A percentile compares a stretch with the other conserved stretches of the same genome.
phyloP scores from a whole-genome alignment of 2,113 vertebrate genomes.

The Pantherophis guttatus region DNA sequence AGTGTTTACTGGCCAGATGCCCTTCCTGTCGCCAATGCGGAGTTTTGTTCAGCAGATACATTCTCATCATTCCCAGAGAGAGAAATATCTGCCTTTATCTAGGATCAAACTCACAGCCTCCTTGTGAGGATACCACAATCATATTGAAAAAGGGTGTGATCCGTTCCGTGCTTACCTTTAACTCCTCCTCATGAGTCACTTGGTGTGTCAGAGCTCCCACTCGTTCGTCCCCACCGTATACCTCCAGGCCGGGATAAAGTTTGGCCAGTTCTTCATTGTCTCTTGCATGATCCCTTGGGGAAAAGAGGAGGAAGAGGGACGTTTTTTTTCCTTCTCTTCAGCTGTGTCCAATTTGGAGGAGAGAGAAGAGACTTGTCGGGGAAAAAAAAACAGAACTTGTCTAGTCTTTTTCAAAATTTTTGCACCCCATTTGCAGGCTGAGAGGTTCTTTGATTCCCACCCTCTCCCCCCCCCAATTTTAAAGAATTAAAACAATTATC shows the following conservation, averaged over 20 bases:
- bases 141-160: background rate
- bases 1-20: too few relatives aligned
- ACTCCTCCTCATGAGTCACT: conserved; percentile 80
- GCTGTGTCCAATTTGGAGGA: background rate
- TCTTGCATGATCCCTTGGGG: conserved; percentile 89
- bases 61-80: too few relatives aligned
- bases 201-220: conserved; percentile 86
- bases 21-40: too few relatives aligned
- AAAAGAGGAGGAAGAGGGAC: background rate
- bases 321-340: background rate
- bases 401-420: background rate
- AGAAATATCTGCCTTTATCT: too few relatives aligned
- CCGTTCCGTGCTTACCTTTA: conserved; percentile 75
- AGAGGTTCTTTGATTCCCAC: background rate
- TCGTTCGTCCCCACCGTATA: conserved; percentile 89
- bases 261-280: conserved; percentile 92
- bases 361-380: background rate
- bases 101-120: too few relatives aligned
- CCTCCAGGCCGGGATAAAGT: conserved; percentile 79
- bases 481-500: background rate
- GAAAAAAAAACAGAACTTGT: background rate
- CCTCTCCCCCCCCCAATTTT: background rate
- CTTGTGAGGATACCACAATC: background rate
- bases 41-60: too few relatives aligned
- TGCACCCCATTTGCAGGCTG: background rate